Base-by-base conservation (phyloP, 2,888 invertebrate genomes). In the Scaptomyza reducta region DNA sequence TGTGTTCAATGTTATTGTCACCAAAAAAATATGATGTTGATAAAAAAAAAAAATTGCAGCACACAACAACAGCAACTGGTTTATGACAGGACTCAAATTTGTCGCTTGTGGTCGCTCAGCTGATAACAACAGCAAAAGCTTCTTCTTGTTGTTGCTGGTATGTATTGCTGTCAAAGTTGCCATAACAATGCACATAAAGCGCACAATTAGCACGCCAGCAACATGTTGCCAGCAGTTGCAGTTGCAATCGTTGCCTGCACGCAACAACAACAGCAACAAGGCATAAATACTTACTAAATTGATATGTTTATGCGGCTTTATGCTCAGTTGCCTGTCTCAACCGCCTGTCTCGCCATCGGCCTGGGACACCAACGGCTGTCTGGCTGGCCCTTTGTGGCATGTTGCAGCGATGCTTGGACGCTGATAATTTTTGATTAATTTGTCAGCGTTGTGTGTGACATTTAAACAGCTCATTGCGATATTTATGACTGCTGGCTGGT, bases 381-480 rank as follows among this genome's bases (percentile, higher is more conserved):
- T 31, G 31, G 31, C 14, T 9, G 38, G 74, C 62, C 76, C 70
- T 74, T 70, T 56, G 71, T 68, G 76, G 64, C 67, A 64, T 51
- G 78, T 61, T 65, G 75, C 68, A 38, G 70, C 70, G 84, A 85
- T 85, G 84, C 80, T 80, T 78, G 76, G 63, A 53, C 74, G 57
- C 80, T 80, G 84, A 85, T 85, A 88, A 85, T 87, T 85, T 85
- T 85, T 85, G 88, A 85, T 85, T 85, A 88, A 85, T 85, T 85
- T 85, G 84, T 85, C 84, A 88, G 84, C 78, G 87, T 74, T 88
- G 84, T 80, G 76, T 85, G 88, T 85, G 84, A 85, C 84, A 85
- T 88, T 83, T 88, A 88, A 84, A 74, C 87, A 87, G 87, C 82
- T 85, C 88, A 87, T 85, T 84, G 84, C 87, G 84, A 88, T 88